Evolutionary conservation across 2,888 invertebrate genomes (phyloP), one percentile per base, ranked within the genome.

Genomic region (Adineta ricciae): DNA sequence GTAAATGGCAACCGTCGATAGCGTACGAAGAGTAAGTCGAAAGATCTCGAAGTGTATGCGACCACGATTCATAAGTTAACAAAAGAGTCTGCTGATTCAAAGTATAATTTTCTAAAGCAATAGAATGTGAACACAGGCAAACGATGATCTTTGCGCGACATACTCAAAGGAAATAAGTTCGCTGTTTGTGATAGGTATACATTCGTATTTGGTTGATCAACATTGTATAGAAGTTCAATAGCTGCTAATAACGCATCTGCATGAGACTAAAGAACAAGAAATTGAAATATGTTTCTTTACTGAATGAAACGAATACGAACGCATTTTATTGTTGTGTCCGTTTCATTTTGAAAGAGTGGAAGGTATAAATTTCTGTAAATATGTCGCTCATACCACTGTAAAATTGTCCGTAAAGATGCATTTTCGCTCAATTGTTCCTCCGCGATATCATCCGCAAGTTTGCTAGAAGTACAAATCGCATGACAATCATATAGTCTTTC

Each of bases 151-250:
- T n/a, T n/a, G n/a, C 2, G 19, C n/a, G 8, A 78, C 38, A 14
- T 78, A 78, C 78, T 41, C 41, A 78, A 78, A 78, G 78, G 78
- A 41, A 41, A 78, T 78, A 78, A n/a, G n/a, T 41, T 78, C 41
- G 78, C 78, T 41, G 78, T 41, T 41, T 41, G 21, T 78, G 78
- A 78, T 41, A 78, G 11, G 41, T 78, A 41, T 41, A 41, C 78
- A 41, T 21, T 24, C 0, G 21, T 11, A 41, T 21, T 78, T 14
- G 78, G 24, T 3, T 16, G 32, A 16, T 78, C 41, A 11, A 78
- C 11, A 41, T 41, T 41, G n/a, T 78, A 78, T 8, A 78, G 41
- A 41, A 78, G 78, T 78, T 78, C 41, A 41, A 78, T 41, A 78
- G 78, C 78, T 9, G 78, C 41, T n/a, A 78, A 41, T 78, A 78